Evolutionary conservation across 2,888 invertebrate species (phyloP).

Genomic region (Parapristionchus giblindavisi): DNA sequence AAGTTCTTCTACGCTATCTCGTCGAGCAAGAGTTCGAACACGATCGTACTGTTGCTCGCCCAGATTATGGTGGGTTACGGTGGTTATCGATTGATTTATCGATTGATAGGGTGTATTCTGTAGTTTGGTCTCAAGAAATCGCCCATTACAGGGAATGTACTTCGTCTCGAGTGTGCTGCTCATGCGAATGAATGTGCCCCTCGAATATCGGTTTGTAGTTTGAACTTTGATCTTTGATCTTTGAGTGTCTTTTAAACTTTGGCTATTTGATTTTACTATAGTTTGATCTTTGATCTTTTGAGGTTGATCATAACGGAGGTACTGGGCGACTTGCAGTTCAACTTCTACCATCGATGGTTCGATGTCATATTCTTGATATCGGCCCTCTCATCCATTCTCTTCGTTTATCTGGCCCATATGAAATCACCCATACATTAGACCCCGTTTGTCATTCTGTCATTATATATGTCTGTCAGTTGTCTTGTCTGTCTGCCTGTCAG

Average conservation of each 20-base stretch:
- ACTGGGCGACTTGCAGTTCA: conserved; percentile 94
- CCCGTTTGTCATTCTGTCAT: no score
- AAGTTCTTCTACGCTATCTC: conserved; percentile 99
- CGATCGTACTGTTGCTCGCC: conserved; percentile 93
- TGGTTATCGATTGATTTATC: background rate
- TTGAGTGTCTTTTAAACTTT: background rate
- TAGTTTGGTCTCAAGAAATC: no score
- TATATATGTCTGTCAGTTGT: no score
- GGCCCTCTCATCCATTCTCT: conserved; percentile 91
- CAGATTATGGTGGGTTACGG: conserved; percentile 86
- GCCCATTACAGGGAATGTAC: conserved; percentile 87
- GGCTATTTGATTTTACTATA: background rate
- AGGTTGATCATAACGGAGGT: conserved; percentile 90
- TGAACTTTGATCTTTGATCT: conserved; percentile 11
- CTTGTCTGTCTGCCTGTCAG: no score
- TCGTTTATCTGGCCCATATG: conserved; percentile 93
- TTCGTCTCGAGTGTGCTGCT: conserved; percentile 95
- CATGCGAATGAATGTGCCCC: conserved; percentile 99
- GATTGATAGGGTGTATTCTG: no score
- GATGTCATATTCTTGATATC: conserved; percentile 97
- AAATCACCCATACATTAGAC: conserved; percentile 76
- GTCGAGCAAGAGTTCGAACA: conserved; percentile 96
- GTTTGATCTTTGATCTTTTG: conserved; percentile 24
- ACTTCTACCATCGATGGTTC: conserved; percentile 99
- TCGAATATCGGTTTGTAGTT: conserved; percentile 80